Evolutionary conservation across 2,797 vertebrate species (phyloP).

Genomic region (Sebastes trivittatus): DNA sequence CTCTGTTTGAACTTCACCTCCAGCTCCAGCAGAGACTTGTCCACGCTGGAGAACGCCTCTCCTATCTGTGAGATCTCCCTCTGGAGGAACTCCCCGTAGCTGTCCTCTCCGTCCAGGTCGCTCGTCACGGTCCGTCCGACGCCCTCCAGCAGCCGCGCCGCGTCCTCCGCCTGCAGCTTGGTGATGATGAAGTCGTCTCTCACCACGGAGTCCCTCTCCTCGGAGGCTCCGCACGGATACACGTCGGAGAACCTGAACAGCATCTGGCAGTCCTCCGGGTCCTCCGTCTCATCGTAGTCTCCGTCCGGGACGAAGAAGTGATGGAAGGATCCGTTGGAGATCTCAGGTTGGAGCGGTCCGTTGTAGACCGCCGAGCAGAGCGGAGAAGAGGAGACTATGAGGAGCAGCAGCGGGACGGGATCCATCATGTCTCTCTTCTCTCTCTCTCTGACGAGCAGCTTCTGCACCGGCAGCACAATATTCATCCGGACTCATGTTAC

Average conservation of each 20-base stretch:
- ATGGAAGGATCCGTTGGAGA: slow-evolving; percentile 95
- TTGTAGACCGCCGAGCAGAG: slow-evolving; percentile 80
- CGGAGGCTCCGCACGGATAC: slow-evolving; percentile 79
- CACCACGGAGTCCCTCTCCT: slow-evolving; percentile 83
- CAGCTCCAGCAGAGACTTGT: slow-evolving; percentile 92
- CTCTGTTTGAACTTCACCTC: slow-evolving; percentile 95
- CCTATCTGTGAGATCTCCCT: slow-evolving; percentile 91
- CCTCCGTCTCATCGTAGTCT: slow-evolving; percentile 94
- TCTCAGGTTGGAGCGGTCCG: slow-evolving; percentile 93
- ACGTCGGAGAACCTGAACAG: slow-evolving; percentile 92
- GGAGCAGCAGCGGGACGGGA: slow-evolving; percentile 78
- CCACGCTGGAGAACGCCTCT: slow-evolving; percentile 92
- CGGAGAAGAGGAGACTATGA: slow-evolving; percentile 71
- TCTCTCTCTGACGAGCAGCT: slow-evolving; percentile 47
- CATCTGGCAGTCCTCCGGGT: slow-evolving; percentile 95
- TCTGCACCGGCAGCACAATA: slow-evolving; percentile 59
- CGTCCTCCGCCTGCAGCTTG: slow-evolving; percentile 93
- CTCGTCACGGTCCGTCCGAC: slow-evolving; percentile 90
- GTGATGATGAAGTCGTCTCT: slow-evolving; percentile 91
- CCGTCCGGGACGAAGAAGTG: slow-evolving; percentile 98
- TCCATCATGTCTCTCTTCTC: slow-evolving; percentile 72
- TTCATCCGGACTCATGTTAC: slow-evolving; percentile 76
- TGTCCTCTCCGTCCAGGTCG: slow-evolving; percentile 96
- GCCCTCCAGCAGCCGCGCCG: slow-evolving; percentile 90
- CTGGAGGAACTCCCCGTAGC: slow-evolving; percentile 91